A percentile compares a stretch with the other conserved stretches of the same genome.
These are phyloP conservation scores for Heloderma charlesbogerti DNA, from an alignment of 2,113 vertebrate species.

Conservation along the genomic window DNA sequence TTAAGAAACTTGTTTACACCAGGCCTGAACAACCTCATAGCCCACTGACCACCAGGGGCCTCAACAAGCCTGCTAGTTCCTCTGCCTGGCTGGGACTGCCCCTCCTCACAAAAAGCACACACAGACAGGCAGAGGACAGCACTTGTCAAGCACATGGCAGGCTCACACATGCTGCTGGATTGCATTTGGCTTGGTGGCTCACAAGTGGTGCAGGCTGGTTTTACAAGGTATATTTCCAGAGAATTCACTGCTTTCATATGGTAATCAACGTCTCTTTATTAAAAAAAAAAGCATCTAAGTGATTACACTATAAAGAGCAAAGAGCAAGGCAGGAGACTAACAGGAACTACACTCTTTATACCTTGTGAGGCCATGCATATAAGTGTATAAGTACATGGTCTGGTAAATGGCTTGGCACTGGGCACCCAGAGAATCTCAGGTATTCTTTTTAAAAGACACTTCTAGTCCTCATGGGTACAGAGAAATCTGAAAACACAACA, in stretches of 20 bases:
- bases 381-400: not conserved
- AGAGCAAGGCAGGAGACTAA: not conserved
- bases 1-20: not conserved
- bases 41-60: not conserved
- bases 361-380: not conserved
- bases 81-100: not conserved
- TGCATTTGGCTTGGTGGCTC: not conserved
- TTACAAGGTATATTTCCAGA: not conserved
- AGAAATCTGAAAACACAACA: not conserved
- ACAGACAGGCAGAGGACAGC: not conserved
- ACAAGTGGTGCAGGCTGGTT: not conserved
- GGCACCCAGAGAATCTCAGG: too few species aligned
- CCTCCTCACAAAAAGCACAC: not conserved
- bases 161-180: not conserved
- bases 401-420: not conserved
- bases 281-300: not conserved
- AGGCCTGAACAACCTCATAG: too few species aligned
- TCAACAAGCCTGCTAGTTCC: not conserved
- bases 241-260: not conserved
- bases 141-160: not conserved
- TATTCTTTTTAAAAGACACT: not conserved
- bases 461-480: not conserved
- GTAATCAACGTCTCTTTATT: not conserved
- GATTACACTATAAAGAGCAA: not conserved
- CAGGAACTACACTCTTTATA: not conserved